Percentiles rank a stretch among this genome's conserved stretches.
phyloP scores from a whole-genome alignment of 2,888 invertebrate species.

The Fabriciana adippe region DNA sequence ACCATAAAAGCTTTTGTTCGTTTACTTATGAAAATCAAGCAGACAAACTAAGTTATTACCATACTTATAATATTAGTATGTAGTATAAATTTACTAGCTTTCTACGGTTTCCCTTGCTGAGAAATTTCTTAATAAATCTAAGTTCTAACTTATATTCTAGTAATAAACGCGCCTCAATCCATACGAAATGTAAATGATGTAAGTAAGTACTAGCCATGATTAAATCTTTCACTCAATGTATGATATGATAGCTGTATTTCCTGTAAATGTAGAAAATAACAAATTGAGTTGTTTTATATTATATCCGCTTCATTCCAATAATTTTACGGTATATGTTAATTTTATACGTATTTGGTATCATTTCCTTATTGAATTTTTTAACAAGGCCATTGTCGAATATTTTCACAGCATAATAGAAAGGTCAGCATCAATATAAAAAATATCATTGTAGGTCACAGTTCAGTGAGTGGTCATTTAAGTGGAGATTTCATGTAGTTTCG shows the following conservation, averaged over 20 bases:
- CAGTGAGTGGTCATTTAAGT: too few relatives aligned
- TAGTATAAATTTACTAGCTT: too few relatives aligned
- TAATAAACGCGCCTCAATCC: not conserved
- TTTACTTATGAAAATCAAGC: too few relatives aligned
- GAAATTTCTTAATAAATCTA: not conserved
- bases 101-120: not conserved
- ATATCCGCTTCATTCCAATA: conserved; percentile 9
- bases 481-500: too few relatives aligned
- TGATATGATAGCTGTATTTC: conserved; percentile 22
- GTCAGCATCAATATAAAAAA: not conserved
- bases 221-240: conserved; percentile 21
- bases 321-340: not conserved
- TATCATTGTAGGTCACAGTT: too few relatives aligned
- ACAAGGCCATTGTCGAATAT: not conserved
- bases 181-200: conserved; percentile 1
- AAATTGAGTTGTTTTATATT: not conserved
- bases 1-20: too few relatives aligned
- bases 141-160: not conserved
- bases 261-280: conserved; percentile 18
- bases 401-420: not conserved
- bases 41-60: too few relatives aligned
- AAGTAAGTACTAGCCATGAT: conserved; percentile 3
- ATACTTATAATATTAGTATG: too few relatives aligned
- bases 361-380: conserved; percentile 8
- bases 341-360: conserved; percentile 1